Percentiles rank a stretch among this genome's conserved stretches.
Evolutionary conservation across 2,888 invertebrate genomes (phyloP).

Genomic region (Cremastinae sp.): DNA sequence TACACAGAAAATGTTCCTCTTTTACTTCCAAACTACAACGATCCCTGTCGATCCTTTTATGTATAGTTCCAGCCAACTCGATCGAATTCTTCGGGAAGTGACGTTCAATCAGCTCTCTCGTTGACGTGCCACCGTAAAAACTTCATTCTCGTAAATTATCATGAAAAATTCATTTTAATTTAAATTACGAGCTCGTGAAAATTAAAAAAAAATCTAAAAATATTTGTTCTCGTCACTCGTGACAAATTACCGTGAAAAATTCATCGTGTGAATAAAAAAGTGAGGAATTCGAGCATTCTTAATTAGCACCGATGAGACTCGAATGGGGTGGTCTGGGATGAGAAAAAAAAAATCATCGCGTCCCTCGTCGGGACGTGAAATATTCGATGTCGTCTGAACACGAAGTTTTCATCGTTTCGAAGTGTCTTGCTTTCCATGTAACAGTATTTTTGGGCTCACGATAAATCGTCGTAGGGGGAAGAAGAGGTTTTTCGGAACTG

Average conservation of each 20-base stretch:
- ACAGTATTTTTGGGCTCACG: slow-evolving; percentile 28
- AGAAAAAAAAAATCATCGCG: neutral
- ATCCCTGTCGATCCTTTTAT: slow-evolving; percentile 17
- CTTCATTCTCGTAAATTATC: slow-evolving; percentile 3
- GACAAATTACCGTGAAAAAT: no score
- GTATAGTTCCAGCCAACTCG: slow-evolving; percentile 23
- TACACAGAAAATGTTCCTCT: slow-evolving; percentile 1
- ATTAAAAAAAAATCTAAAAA: no score
- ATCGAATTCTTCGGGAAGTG: slow-evolving; percentile 37
- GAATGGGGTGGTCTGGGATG: neutral
- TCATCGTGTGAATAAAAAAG: no score
- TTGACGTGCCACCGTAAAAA: slow-evolving; percentile 26
- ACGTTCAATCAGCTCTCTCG: slow-evolving; percentile 41
- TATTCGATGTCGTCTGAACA: slow-evolving; percentile 12
- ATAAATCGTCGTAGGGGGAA: neutral
- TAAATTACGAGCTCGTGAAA: no score
- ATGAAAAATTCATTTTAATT: no score
- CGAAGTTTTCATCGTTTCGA: slow-evolving; percentile 31
- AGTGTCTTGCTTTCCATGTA: slow-evolving; percentile 12
- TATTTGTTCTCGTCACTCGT: no score
- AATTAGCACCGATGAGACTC: slow-evolving; percentile 20
- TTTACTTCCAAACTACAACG: neutral
- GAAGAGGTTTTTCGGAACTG: no score
- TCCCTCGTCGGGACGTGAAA: neutral
- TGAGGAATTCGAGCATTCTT: no score